Percentiles rank a stretch among this genome's conserved stretches.
Evolutionary conservation across 35 echinoderm and acorn worm genomes (phyloP).

Genomic region (Heliocidaris erythrogramma): DNA sequence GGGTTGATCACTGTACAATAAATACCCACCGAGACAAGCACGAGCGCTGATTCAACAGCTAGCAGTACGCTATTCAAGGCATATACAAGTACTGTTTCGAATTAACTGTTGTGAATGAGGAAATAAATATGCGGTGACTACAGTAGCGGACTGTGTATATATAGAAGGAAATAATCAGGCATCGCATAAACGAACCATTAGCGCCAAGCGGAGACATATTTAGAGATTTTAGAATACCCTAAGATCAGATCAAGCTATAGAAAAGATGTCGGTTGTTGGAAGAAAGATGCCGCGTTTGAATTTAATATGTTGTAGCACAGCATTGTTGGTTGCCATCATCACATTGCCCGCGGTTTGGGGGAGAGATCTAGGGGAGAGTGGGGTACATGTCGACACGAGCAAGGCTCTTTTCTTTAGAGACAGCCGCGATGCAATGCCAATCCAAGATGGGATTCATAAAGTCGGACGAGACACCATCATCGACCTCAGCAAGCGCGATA

Average conservation of each 20-base stretch:
- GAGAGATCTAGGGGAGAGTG: background rate
- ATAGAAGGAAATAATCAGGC: background rate
- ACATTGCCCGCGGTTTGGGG: background rate
- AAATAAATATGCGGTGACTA: background rate
- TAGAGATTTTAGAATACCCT: too few relatives aligned
- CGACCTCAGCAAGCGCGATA: background rate
- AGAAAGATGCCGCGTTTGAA: background rate
- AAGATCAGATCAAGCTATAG: background rate
- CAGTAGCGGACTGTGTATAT: background rate
- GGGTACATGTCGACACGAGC: background rate
- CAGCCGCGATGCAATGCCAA: background rate
- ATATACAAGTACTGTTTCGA: background rate
- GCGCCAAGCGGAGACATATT: background rate
- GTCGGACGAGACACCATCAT: background rate
- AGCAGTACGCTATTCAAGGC: background rate
- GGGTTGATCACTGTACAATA: background rate
- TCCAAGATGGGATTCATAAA: background rate
- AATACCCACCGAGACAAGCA: background rate
- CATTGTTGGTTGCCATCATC: background rate
- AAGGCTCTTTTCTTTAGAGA: conserved; percentile 4
- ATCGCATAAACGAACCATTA: background rate
- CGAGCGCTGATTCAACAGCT: too few relatives aligned
- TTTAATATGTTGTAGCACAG: background rate
- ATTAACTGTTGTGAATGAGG: background rate
- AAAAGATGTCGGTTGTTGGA: background rate